Conservation (phyloP, 2,113 vertebrate genomes). For the Sylvicapra grimmia region DNA sequence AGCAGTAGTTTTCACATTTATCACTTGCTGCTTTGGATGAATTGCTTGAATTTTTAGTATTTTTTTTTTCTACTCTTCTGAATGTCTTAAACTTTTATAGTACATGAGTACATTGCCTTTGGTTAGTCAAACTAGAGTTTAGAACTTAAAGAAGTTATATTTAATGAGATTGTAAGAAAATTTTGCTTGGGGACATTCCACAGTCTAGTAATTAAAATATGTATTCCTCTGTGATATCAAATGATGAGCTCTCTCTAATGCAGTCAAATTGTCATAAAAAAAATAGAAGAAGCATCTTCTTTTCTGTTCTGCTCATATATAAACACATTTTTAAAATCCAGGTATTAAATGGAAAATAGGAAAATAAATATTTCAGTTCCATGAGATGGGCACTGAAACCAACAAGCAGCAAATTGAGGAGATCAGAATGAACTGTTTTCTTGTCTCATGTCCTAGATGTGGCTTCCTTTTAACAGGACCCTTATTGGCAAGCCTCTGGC, state of each 20-base stretch:
- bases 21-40: constrained; percentile 28
- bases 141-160: constrained; percentile 44
- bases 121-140: constrained; percentile 22
- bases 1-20: background rate
- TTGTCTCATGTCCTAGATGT: background rate
- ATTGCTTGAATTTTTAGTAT: constrained; percentile 1
- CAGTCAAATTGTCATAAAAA: constrained; percentile 3
- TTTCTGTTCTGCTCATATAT: constrained; percentile 24
- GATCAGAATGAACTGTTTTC: background rate
- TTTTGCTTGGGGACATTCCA: constrained; percentile 41
- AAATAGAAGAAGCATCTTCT: background rate
- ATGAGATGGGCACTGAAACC: background rate
- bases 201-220: constrained; percentile 36
- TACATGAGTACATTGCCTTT: constrained; percentile 16
- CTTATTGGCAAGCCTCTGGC: background rate
- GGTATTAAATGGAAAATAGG: background rate
- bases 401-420: background rate
- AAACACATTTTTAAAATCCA: background rate
- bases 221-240: constrained; percentile 41
- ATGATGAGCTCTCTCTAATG: constrained; percentile 36
- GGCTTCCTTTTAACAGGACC: background rate
- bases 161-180: constrained; percentile 40
- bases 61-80: constrained; percentile 20
- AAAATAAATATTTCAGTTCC: constrained; percentile 25
- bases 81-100: constrained; percentile 39